Percentiles rank a stretch among this genome's conserved stretches.
Evolutionary conservation across 1,140 invertebrate genomes (phyloP).

Genomic region (Nixonia krombeini): DNA sequence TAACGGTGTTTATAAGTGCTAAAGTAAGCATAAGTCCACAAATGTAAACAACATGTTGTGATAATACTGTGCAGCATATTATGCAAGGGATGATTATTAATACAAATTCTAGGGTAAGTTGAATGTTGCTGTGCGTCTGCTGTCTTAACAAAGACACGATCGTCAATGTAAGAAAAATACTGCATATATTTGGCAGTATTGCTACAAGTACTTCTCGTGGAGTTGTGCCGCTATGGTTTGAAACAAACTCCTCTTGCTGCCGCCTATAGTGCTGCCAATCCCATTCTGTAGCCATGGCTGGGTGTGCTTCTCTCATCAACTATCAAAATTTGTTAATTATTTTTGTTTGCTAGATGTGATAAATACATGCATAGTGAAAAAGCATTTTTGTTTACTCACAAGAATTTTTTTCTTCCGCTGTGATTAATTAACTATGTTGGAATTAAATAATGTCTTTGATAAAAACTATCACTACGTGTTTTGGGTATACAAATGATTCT

Average conservation of each 20-base stretch:
- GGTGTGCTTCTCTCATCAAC: too few species aligned
- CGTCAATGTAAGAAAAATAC: slow-evolving; percentile 56
- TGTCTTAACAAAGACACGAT: slow-evolving; percentile 34
- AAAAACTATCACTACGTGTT: too few species aligned
- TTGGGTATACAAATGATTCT: too few species aligned
- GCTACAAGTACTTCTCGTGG: slow-evolving; percentile 64
- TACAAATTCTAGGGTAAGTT: slow-evolving; percentile 69
- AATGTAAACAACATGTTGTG: slow-evolving; percentile 49
- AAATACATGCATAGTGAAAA: too few species aligned
- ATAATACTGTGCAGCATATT: slow-evolving; percentile 69
- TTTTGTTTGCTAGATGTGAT: too few species aligned
- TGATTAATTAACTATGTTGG: too few species aligned
- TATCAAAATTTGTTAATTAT: too few species aligned
- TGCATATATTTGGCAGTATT: slow-evolving; percentile 68
- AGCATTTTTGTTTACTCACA: too few species aligned
- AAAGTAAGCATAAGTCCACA: slow-evolving; percentile 41
- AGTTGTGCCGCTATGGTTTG: slow-evolving; percentile 57
- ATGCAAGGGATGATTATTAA: slow-evolving; percentile 71
- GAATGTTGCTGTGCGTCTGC: slow-evolving; percentile 33
- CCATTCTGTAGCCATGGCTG: background rate
- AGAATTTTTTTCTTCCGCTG: too few species aligned
- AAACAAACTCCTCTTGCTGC: slow-evolving; percentile 60
- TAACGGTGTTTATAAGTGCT: background rate
- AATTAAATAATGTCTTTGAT: too few species aligned
- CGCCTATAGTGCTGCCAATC: slow-evolving; percentile 43